Evolutionary conservation across 2,797 vertebrate genomes (phyloP).

Genomic region (Aplochiton taeniatus): DNA sequence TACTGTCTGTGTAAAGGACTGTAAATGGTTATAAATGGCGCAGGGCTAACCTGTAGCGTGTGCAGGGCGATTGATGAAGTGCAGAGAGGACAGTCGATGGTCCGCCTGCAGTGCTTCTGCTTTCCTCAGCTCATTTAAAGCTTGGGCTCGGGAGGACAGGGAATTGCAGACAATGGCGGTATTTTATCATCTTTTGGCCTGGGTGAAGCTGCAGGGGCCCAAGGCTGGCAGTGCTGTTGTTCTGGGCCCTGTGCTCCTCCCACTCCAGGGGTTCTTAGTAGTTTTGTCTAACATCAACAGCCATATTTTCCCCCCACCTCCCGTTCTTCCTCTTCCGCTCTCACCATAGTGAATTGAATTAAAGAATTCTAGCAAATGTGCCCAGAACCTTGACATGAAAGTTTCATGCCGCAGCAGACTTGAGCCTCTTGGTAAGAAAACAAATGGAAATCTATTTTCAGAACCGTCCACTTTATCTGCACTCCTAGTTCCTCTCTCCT

Average conservation of each 20-base stretch:
- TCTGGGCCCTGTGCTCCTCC: conserved; percentile 34
- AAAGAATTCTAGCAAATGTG: conserved; percentile 39
- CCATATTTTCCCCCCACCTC: conserved; percentile 17
- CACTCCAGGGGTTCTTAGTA: conserved; percentile 42
- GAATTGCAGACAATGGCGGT: conserved; percentile 64
- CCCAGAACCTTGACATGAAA: conserved; percentile 52
- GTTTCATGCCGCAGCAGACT: conserved; percentile 41
- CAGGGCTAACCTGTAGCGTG: conserved; percentile 25
- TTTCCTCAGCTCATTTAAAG: conserved; percentile 70
- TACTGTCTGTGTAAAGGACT: conserved; percentile 48
- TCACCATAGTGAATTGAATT: conserved; percentile 25
- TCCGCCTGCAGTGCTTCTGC: conserved; percentile 47
- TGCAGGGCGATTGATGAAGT: conserved; percentile 70
- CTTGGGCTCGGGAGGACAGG: conserved; percentile 43
- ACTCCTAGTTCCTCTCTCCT: conserved; percentile 39
- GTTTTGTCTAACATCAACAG: conserved; percentile 35
- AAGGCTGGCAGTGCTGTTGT: conserved; percentile 50
- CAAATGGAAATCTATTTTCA: conserved; percentile 59
- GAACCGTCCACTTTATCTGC: conserved; percentile 38
- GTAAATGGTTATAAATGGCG: conserved; percentile 65
- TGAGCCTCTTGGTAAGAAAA: conserved; percentile 58
- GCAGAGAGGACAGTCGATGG: conserved; percentile 44
- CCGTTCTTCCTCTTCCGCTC: conserved; percentile 11
- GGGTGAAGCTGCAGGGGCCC: conserved; percentile 36
- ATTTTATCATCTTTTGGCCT: conserved; percentile 74